Conservation (phyloP, 2,113 vertebrate genomes). For the Pongo pygmaeus region DNA sequence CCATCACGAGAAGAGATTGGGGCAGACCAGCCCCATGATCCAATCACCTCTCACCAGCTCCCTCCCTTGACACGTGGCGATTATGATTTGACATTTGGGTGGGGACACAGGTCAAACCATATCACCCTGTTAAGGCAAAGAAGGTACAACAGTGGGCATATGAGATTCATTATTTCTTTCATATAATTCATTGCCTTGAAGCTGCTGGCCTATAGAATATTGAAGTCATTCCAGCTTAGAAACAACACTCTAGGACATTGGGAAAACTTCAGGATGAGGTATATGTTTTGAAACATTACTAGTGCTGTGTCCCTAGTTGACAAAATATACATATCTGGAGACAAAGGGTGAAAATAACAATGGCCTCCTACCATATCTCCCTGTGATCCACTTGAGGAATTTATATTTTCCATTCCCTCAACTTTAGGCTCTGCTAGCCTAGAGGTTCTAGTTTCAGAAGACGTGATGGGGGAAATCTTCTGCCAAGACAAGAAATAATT, state of each 20-base stretch:
- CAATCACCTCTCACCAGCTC: too few relatives aligned
- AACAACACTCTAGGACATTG: neutral
- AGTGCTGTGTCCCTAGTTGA: neutral
- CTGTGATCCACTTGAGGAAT: neutral
- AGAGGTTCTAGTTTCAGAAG: neutral
- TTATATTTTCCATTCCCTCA: neutral
- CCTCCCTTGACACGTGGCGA: too few relatives aligned
- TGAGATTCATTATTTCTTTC: neutral
- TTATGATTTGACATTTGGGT: too few relatives aligned
- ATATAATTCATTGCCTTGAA: neutral
- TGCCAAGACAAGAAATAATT: neutral
- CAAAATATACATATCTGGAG: neutral
- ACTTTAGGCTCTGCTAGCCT: neutral
- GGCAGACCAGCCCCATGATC: too few relatives aligned
- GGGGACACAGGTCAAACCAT: too few relatives aligned
- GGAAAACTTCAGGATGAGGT: neutral
- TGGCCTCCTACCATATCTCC: neutral
- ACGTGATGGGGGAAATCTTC: neutral
- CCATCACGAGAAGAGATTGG: too few relatives aligned
- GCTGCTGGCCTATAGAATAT: neutral
- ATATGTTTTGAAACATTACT: neutral
- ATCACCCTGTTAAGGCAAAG: neutral
- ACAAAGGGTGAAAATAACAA: neutral
- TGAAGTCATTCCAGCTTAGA: neutral
- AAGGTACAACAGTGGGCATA: neutral